Evolutionary conservation across 2,888 invertebrate species (phyloP).

Genomic region (Hemistola chrysoprasaria): DNA sequence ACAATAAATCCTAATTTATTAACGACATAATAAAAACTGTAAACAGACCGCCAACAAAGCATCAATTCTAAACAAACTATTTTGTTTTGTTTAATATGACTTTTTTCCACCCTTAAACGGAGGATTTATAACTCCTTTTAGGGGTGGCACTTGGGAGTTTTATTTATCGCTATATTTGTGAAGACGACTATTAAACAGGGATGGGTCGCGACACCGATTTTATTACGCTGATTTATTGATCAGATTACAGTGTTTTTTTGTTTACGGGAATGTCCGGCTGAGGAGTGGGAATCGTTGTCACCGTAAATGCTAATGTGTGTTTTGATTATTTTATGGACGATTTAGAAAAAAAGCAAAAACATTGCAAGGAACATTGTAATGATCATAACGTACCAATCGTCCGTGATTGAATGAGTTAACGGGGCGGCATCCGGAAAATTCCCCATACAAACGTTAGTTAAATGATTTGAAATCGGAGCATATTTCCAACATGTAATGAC

Average conservation of each 20-base stretch:
- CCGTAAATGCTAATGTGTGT: not conserved
- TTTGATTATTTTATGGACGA: not conserved
- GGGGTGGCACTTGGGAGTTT: slow-evolving; percentile 45
- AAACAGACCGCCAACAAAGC: slow-evolving; percentile 18
- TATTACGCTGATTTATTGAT: slow-evolving; percentile 45
- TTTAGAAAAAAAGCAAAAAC: no score
- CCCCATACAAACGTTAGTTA: no score
- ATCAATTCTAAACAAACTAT: slow-evolving; percentile 23
- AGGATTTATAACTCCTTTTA: slow-evolving; percentile 56
- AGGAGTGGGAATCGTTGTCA: not conserved
- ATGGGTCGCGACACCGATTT: slow-evolving; percentile 37
- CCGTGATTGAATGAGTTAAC: no score
- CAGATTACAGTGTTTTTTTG: slow-evolving; percentile 23
- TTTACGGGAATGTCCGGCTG: slow-evolving; percentile 2
- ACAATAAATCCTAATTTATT: slow-evolving; percentile 14
- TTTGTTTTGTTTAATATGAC: slow-evolving; percentile 31
- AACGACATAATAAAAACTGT: slow-evolving; percentile 2
- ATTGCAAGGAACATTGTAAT: no score
- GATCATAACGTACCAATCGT: no score
- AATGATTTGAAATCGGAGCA: no score
- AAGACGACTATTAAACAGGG: slow-evolving; percentile 58
- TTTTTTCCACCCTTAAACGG: slow-evolving; percentile 34
- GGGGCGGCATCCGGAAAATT: no score
- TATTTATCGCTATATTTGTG: slow-evolving; percentile 72
- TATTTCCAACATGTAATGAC: no score